Conservation (phyloP, 2,797 vertebrate species). For the Liasis olivaceus region DNA sequence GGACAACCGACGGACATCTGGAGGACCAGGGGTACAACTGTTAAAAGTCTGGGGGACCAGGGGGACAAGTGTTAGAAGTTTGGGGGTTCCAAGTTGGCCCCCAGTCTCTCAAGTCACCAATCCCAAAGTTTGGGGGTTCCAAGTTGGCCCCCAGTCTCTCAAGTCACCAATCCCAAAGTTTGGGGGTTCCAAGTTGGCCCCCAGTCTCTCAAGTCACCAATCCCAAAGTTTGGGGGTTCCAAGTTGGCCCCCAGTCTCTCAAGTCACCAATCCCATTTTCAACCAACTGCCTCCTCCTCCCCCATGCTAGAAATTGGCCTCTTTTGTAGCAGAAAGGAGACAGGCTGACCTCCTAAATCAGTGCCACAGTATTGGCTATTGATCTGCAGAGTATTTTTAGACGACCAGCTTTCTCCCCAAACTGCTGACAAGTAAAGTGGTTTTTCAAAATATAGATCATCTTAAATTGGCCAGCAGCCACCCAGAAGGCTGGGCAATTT, state of each 20-base stretch:
- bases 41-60: background rate
- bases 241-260: background rate
- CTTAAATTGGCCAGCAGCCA: conserved; percentile 9
- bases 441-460: background rate
- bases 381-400: background rate
- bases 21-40: background rate
- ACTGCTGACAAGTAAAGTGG: conserved; percentile 7
- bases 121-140: too few species aligned
- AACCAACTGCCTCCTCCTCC: background rate
- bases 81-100: too few species aligned
- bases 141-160: background rate
- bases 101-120: too few species aligned
- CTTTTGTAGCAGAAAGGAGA: background rate
- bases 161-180: background rate
- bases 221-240: too few species aligned
- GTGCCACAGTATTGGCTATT: background rate
- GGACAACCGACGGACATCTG: background rate
- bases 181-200: too few species aligned
- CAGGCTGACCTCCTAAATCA: background rate
- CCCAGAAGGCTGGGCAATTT: background rate
- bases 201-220: too few species aligned
- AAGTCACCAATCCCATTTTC: background rate
- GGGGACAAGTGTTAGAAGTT: background rate
- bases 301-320: background rate
- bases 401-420: background rate